Base-by-base conservation (phyloP, 2,113 vertebrate species). In the Callithrix jacchus region DNA sequence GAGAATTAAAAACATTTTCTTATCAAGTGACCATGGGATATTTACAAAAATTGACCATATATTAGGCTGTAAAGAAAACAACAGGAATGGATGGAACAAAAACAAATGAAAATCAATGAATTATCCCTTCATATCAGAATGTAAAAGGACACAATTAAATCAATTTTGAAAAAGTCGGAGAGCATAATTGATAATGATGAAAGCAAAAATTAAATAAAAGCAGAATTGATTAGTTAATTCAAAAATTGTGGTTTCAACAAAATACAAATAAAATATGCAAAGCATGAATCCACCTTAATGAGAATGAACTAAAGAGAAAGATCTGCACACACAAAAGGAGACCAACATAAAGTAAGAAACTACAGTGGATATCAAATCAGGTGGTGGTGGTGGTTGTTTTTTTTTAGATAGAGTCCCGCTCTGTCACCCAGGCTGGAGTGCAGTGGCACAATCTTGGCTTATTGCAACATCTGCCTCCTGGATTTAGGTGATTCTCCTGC, bases 121-220 rank as follows among this genome's bases (percentile, higher is more conserved):
- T 68, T 64, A 76, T 20, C 40, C 21, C 80, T 80, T 89, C 9
- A 71, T 37, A 35, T 86, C 79, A 84, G 90, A 89, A 87, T 93
- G 13, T 40, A 79, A 74, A 91, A 96, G n/a, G 27, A 71, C 40
- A 32, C 5, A 81, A 64, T 86, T 64, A 93, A 94, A 64, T 64
- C 94, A 79, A 82, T 94, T 45, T 14, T 88, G 85, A 25, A 66
- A 90, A 92, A 70, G 37, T 68, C 66, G 9, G 11, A 66, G 30
- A 42, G 12, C 32, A 49, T 88, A 71, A 81, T 14, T 95, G 77
- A 84, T 79, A 77, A 91, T 85, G 54, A 68, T 91, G 93, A 94
- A 95, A 95, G 74, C 76, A 84, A 49, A 94, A 89, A 56, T 66
- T 85, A 96, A 92, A 87, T 87, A 81, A 92, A 92, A 89, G 81